These are phyloP conservation scores for Pteruthius melanotis DNA, from an alignment of 2,113 vertebrate genomes.

Conservation along the genomic window DNA sequence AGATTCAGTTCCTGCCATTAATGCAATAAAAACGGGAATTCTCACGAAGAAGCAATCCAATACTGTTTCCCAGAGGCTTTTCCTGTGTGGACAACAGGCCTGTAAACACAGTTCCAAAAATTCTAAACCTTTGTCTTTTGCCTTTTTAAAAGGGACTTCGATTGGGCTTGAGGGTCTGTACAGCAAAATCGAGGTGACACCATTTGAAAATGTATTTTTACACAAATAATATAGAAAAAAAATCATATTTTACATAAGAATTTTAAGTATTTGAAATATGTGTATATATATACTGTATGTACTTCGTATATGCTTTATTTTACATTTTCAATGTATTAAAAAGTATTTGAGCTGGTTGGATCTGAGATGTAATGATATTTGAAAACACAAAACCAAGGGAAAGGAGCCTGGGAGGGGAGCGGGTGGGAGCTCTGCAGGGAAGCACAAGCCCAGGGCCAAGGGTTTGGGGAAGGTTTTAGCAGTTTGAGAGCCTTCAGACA, in stretches of 20 bases:
- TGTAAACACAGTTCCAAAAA: conserved; percentile 55
- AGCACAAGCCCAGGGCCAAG: neutral
- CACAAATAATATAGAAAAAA: conserved; percentile 78
- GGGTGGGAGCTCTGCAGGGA: neutral
- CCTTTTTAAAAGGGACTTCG: conserved; percentile 77
- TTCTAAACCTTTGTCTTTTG: conserved; percentile 68
- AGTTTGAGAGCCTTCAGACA: neutral
- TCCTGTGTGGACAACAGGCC: conserved; percentile 45
- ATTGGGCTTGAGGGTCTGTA: conserved; percentile 77
- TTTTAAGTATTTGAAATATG: conserved; percentile 79
- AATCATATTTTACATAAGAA: conserved; percentile 80
- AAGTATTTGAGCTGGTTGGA: conserved; percentile 69
- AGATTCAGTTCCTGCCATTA: conserved; percentile 25
- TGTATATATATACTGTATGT: conserved; percentile 79
- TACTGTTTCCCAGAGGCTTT: conserved; percentile 53
- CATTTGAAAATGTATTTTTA: conserved; percentile 84
- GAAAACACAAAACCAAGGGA: neutral
- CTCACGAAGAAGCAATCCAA: conserved; percentile 47
- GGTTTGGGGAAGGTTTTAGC: neutral
- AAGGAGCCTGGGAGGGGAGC: neutral
- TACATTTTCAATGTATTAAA: conserved; percentile 81
- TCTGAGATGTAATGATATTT: neutral
- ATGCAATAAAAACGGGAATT: conserved; percentile 73
- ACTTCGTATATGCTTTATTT: conserved; percentile 83
- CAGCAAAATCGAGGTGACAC: conserved; percentile 71